Evolutionary conservation across 2,113 vertebrate genomes (phyloP).

Genomic region (Peromyscus polionotus): DNA sequence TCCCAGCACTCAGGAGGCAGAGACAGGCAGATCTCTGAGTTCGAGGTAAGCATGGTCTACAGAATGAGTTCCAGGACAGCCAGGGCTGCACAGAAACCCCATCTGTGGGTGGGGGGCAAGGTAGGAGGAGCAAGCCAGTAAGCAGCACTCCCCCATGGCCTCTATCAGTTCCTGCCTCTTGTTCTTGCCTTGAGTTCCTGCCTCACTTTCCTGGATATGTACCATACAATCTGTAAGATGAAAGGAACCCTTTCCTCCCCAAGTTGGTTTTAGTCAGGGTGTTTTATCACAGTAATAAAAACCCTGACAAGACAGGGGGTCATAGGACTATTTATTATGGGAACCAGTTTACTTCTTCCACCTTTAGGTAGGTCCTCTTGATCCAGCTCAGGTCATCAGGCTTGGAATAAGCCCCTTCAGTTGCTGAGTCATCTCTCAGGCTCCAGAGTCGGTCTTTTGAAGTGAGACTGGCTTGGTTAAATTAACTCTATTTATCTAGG

Average conservation of each 20-base stretch:
- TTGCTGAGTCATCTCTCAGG: not conserved
- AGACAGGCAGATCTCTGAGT: too few relatives aligned
- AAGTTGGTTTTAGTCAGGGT: not conserved
- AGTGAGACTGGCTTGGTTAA: not conserved
- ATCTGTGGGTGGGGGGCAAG: too few relatives aligned
- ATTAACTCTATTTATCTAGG: not conserved
- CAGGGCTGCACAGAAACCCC: too few relatives aligned
- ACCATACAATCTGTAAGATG: not conserved
- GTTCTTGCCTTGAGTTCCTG: not conserved
- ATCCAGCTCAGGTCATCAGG: not conserved
- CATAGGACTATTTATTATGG: not conserved
- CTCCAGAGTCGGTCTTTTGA: not conserved
- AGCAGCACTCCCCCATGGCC: not conserved
- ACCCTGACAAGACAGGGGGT: not conserved
- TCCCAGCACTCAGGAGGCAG: too few relatives aligned
- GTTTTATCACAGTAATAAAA: not conserved
- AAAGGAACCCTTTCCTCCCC: not conserved
- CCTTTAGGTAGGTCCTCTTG: not conserved
- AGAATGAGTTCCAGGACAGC: too few relatives aligned
- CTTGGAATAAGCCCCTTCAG: not conserved
- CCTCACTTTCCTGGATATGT: not conserved
- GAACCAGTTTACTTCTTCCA: not conserved
- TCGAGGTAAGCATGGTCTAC: too few relatives aligned
- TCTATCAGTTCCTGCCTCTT: not conserved
- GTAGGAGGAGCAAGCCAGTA: not conserved